A percentile compares a stretch with the other conserved stretches of the same genome.
These are phyloP conservation scores for Procambarus virginalis DNA, from an alignment of 1,140 invertebrate species.

Conservation along the genomic window DNA sequence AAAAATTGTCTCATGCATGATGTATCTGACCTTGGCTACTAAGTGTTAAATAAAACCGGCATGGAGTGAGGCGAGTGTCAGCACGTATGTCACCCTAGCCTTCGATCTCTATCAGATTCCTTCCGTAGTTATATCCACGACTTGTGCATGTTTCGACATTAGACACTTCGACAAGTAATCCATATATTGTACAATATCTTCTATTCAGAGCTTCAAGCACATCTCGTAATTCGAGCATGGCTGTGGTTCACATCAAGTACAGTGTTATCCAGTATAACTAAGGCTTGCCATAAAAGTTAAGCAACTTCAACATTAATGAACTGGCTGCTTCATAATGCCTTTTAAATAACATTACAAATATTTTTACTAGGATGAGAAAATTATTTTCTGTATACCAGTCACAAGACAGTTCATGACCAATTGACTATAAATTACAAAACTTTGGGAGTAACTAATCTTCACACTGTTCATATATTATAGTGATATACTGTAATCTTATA, in stretches of 20 bases:
- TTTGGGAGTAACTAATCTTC: too few species aligned
- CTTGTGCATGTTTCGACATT: not conserved
- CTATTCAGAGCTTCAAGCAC: not conserved
- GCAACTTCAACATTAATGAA: not conserved
- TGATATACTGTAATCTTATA: too few species aligned
- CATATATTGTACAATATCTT: not conserved
- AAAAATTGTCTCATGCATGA: not conserved
- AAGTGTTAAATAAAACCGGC: not conserved
- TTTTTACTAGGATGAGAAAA: not conserved
- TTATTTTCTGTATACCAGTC: not conserved
- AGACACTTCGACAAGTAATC: not conserved
- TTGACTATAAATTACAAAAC: too few species aligned
- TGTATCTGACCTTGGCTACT: not conserved
- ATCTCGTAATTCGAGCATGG: not conserved
- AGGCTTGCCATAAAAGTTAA: not conserved
- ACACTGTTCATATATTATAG: too few species aligned
- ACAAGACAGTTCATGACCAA: not conserved
- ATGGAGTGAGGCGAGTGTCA: not conserved
- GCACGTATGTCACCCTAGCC: slow-evolving; percentile 2
- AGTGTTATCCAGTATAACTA: not conserved
- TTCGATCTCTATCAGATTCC: not conserved
- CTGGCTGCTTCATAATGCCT: not conserved
- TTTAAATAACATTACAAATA: not conserved
- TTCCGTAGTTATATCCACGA: not conserved
- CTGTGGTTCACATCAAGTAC: not conserved